phyloP scores from a whole-genome alignment of 2,888 invertebrate species.

The Tineola bisselliella region DNA sequence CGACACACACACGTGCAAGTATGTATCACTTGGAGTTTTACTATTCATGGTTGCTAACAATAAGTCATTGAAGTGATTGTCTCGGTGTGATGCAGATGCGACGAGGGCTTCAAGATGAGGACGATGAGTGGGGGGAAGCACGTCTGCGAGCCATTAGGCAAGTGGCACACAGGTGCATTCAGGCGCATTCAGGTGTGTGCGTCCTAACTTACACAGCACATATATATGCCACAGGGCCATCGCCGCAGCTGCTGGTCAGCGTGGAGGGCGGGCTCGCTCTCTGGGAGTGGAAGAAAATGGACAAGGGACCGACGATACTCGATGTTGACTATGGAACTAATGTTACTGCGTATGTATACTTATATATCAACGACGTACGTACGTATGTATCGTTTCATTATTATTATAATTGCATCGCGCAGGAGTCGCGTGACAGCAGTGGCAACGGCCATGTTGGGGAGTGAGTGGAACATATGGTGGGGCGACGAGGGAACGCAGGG shows the following conservation, averaged over 20 bases:
- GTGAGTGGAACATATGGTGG: constrained; percentile 47
- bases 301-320: constrained; percentile 22
- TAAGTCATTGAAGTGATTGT: background rate
- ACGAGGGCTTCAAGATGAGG: constrained; percentile 69
- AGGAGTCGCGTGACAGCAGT: constrained; percentile 29
- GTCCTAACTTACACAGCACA: background rate
- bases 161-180: constrained; percentile 16
- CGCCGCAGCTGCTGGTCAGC: constrained; percentile 73
- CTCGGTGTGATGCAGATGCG: constrained; percentile 67
- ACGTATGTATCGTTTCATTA: no score
- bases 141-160: constrained; percentile 68
- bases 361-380: no score
- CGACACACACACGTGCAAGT: constrained; percentile 44
- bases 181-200: no score
- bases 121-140: constrained; percentile 22
- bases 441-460: constrained; percentile 29
- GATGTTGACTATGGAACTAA: background rate
- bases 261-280: constrained; percentile 69
- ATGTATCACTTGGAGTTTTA: constrained; percentile 24
- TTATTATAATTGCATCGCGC: background rate
- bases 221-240: constrained; percentile 43
- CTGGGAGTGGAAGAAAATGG: constrained; percentile 71
- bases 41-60: background rate
- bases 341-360: background rate
- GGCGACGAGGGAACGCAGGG: constrained; percentile 23